A percentile compares a stretch with the other conserved stretches of the same genome.
These are phyloP conservation scores for Margarornis squamiger DNA, from an alignment of 2,797 vertebrate species.

Conservation along the genomic window DNA sequence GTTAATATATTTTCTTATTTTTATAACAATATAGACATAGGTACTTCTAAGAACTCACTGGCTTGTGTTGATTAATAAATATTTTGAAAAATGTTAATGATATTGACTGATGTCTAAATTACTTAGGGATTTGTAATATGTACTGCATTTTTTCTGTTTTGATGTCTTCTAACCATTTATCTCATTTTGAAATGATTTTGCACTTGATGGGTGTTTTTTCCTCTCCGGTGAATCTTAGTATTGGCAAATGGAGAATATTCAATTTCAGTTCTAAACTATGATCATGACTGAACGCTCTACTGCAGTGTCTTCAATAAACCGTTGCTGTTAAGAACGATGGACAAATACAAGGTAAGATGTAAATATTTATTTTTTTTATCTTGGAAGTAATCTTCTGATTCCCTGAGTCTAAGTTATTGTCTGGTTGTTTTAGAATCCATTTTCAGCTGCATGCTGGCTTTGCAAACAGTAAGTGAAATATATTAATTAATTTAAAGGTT, in stretches of 20 bases:
- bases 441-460: neutral
- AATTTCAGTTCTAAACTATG: neutral
- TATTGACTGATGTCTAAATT: neutral
- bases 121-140: neutral
- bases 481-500: neutral
- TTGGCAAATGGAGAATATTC: neutral
- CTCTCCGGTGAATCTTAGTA: neutral
- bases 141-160: neutral
- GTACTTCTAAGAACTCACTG: neutral
- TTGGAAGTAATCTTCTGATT: neutral
- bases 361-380: neutral
- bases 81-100: neutral
- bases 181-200: neutral
- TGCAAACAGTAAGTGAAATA: neutral
- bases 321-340: neutral
- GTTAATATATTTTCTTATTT: neutral
- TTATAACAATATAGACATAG: neutral
- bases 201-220: neutral
- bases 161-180: neutral
- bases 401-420: neutral
- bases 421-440: neutral
- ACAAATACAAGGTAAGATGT: neutral
- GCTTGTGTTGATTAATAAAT: slow-evolving; percentile 24
- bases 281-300: neutral
- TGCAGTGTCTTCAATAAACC: neutral